A percentile compares a stretch with the other conserved stretches of the same genome.
Conservation (phyloP, 2,113 vertebrate genomes). For the Hippocampus comes region DNA sequence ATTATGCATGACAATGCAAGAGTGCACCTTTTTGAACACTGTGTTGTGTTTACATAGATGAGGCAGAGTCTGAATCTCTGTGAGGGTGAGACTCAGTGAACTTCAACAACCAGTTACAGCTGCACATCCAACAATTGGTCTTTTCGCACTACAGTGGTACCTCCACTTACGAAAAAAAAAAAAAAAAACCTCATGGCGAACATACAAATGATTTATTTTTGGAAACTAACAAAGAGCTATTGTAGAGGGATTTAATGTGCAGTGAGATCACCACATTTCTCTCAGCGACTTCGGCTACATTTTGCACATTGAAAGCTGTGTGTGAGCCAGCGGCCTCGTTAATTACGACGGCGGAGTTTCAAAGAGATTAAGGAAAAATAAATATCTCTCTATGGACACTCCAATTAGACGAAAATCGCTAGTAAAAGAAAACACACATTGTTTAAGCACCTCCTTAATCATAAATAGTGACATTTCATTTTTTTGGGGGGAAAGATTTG, state of each 20-base stretch:
- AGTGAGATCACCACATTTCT: slow-evolving; percentile 1
- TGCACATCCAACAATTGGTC: neutral
- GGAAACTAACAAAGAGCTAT: neutral
- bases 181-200: neutral
- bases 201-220: slow-evolving; percentile 2
- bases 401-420: neutral
- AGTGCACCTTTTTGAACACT: neutral
- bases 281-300: neutral
- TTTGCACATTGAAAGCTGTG: neutral
- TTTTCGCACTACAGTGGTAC: neutral
- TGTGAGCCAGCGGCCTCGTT: neutral
- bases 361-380: neutral
- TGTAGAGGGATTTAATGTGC: neutral
- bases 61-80: slow-evolving; percentile 6
- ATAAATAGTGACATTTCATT: neutral
- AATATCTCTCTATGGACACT: neutral
- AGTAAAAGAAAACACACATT: slow-evolving; percentile 8
- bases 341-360: neutral
- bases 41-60: slow-evolving; percentile 26
- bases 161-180: no score
- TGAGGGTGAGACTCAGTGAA: neutral
- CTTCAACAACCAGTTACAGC: neutral
- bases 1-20: neutral
- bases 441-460: neutral
- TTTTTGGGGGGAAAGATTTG: neutral